These are phyloP conservation scores for Pelmatolapia mariae DNA, from an alignment of 2,113 vertebrate species.

Conservation along the genomic window DNA sequence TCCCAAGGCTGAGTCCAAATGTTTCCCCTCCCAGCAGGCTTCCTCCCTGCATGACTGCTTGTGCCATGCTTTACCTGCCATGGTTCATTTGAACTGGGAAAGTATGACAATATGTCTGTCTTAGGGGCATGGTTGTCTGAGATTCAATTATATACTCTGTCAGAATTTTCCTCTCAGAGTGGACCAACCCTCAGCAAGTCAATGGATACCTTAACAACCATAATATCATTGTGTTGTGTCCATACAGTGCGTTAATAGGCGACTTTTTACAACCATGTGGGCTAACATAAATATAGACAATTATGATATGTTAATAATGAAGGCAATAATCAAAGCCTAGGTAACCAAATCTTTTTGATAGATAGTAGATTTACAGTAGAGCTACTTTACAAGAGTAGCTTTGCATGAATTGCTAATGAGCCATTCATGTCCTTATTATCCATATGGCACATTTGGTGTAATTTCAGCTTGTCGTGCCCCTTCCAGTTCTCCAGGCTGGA, in stretches of 20 bases:
- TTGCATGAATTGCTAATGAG: neutral
- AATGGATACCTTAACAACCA: neutral
- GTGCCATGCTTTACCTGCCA: neutral
- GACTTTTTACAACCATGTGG: neutral
- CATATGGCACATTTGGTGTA: neutral
- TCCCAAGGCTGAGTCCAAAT: neutral
- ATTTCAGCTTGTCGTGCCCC: neutral
- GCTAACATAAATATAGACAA: accelerated
- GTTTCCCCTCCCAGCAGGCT: neutral
- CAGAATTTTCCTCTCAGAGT: neutral
- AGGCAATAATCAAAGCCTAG: neutral
- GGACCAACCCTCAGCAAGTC: neutral
- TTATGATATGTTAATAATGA: neutral
- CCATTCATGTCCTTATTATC: neutral
- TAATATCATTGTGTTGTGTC: neutral
- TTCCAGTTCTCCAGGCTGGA: accelerated
- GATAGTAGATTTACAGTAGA: neutral
- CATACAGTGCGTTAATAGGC: accelerated
- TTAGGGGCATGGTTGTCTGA: neutral
- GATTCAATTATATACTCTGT: constrained; percentile 6
- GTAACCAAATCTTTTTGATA: neutral
- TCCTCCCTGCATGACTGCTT: neutral
- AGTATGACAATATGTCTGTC: constrained; percentile 7
- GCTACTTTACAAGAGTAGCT: neutral
- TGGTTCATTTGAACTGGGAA: constrained; percentile 3